phyloP scores from a whole-genome alignment of 2,888 invertebrate genomes.

The Tetranychus piercei region DNA sequence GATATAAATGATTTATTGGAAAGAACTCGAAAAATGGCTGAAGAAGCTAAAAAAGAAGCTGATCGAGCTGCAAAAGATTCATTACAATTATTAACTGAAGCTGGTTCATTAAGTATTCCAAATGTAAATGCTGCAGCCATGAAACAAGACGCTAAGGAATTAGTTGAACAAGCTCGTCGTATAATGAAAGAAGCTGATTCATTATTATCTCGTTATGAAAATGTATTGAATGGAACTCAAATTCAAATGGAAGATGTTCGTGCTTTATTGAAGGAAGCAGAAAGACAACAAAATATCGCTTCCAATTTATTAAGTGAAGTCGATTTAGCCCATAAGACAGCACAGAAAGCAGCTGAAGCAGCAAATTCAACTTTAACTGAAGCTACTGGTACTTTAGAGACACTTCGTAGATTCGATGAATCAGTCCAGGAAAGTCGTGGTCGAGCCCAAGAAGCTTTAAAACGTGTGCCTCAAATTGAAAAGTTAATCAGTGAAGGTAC shows the following conservation, averaged over 20 bases:
- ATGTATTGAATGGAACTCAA: slow-evolving; percentile 3
- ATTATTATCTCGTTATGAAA: not conserved
- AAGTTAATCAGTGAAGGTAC: slow-evolving; percentile 50
- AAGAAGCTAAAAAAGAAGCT: slow-evolving; percentile 8
- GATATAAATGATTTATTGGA: slow-evolving; percentile 46
- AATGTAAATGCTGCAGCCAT: not conserved
- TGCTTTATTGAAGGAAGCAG: slow-evolving; percentile 39
- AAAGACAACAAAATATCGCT: slow-evolving; percentile 50
- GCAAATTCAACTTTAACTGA: slow-evolving; percentile 63
- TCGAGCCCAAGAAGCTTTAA: slow-evolving; percentile 56
- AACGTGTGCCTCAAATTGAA: slow-evolving; percentile 52
- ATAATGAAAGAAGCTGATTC: slow-evolving; percentile 5
- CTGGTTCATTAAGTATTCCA: slow-evolving; percentile 50
- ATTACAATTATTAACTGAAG: slow-evolving; percentile 55
- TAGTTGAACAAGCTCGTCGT: not conserved
- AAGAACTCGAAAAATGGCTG: not conserved
- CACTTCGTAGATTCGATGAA: slow-evolving; percentile 62
- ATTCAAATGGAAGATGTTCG: slow-evolving; percentile 29
- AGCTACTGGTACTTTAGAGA: slow-evolving; percentile 57
- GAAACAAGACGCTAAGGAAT: not conserved
- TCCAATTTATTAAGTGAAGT: slow-evolving; percentile 60
- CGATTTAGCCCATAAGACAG: slow-evolving; percentile 46
- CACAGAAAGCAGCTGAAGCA: slow-evolving; percentile 59
- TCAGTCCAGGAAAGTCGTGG: slow-evolving; percentile 66
- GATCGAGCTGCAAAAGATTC: slow-evolving; percentile 42